phyloP scores from a whole-genome alignment of 2,113 vertebrate species.

The Vulpes lagopus region DNA sequence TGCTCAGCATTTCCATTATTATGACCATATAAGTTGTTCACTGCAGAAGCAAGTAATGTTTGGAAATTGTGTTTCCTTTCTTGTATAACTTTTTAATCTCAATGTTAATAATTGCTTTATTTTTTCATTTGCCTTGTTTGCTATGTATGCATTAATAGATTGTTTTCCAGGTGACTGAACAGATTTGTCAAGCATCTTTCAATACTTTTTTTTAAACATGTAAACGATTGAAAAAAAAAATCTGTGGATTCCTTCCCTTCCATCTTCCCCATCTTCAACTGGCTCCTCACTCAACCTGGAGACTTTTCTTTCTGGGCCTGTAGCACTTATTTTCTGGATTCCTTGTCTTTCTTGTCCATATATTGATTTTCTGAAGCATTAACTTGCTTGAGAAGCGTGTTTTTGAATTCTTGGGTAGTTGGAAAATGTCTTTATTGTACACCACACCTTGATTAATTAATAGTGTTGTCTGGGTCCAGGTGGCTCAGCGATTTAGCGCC shows the following conservation, averaged over 20 bases:
- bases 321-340: not conserved
- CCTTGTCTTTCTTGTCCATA: not conserved
- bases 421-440: not conserved
- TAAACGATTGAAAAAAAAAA: not conserved
- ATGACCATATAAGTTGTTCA: not conserved
- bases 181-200: slow-evolving; percentile 26
- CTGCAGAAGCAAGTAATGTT: not conserved
- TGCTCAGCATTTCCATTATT: not conserved
- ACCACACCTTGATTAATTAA: not conserved
- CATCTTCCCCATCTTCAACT: not conserved
- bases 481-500: too few relatives aligned
- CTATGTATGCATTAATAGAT: not conserved
- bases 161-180: not conserved
- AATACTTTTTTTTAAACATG: not conserved
- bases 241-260: not conserved
- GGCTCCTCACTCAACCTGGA: too few relatives aligned
- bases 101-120: not conserved
- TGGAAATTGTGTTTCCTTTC: not conserved
- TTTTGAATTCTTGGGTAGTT: not conserved
- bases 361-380: not conserved
- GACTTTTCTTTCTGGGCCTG: not conserved
- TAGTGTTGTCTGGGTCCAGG: not conserved
- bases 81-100: not conserved
- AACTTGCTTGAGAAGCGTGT: not conserved
- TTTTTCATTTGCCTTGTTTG: not conserved